Evolutionary conservation across 2,888 invertebrate species (phyloP).

Genomic region (Coremacera marginata): DNA sequence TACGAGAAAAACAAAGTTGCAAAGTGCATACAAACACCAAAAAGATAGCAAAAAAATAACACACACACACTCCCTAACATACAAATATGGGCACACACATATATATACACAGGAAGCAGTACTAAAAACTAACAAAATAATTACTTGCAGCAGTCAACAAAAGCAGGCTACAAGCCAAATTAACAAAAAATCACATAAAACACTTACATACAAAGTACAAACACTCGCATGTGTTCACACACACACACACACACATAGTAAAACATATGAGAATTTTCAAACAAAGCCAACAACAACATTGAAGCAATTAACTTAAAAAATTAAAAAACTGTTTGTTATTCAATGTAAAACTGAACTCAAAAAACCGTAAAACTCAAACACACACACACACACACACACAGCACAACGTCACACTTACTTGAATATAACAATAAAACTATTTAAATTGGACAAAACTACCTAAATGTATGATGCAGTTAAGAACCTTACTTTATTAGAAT

Average conservation of each 20-base stretch:
- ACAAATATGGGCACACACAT: not conserved
- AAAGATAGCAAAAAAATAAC: not conserved
- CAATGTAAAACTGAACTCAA: not conserved
- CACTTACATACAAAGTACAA: not conserved
- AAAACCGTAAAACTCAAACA: not conserved
- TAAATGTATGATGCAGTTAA: not conserved
- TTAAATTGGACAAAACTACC: not conserved
- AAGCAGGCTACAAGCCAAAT: not conserved
- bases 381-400: constrained; percentile 11
- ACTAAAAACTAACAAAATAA: not conserved
- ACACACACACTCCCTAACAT: not conserved
- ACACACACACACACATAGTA: not conserved
- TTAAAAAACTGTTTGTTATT: not conserved
- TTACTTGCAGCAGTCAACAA: not conserved
- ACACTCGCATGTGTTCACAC: not conserved
- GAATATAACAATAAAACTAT: not conserved
- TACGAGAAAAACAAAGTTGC: not conserved
- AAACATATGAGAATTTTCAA: too few species aligned
- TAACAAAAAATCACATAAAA: not conserved
- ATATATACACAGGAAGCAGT: not conserved
- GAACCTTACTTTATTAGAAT: not conserved
- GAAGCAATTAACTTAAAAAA: not conserved
- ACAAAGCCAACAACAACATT: too few species aligned
- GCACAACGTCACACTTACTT: not conserved
- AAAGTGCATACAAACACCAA: not conserved